Evolutionary conservation across 1,140 invertebrate species (phyloP), one percentile per base, ranked within the genome.

Genomic region (Holotrichia oblita): DNA sequence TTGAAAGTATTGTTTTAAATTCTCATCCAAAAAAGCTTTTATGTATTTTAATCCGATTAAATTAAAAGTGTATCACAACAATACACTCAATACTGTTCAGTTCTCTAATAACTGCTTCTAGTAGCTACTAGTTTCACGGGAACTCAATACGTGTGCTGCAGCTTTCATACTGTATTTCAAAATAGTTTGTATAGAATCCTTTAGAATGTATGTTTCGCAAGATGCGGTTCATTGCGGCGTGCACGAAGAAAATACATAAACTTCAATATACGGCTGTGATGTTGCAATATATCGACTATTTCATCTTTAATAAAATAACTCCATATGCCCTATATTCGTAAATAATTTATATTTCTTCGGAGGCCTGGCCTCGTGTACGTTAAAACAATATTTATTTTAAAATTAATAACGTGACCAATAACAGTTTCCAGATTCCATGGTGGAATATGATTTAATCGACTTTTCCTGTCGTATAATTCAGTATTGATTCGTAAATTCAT

Each of bases 291-390:
- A 55, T 55, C 14, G 48, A 55, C 48, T 55, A 55, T 55, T 55
- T 55, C 48, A 55, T 55, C 48, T 55, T 55, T 55, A 55, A 55
- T 55, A 55, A 55, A 55, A 55, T 55, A 55, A 55, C 48, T 55
- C 48, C 48, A 55, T 55, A 55, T 55, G 48, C 48, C 48, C 48
- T 55, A 55, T 55, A 55, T 55, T 55, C 48, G 48, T 55, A 55
- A 55, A 55, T 55, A 55, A 55, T 55, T 55, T 55, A 55, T 55
- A 55, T 55, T 55, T 55, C 48, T 55, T 55, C 7, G 48, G 48
- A n/a, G 48, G 48, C 48, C 14, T 17, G 48, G 48, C 14, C 17
- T n/a, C 14, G 48, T 14, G 48, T 55, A n/a, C 48, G 9, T 55
- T 55, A 55, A 55, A 55, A 17, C 48, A 55, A 55, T n/a, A 55